Conservation (phyloP, 1,140 invertebrate species). For the Colletes latitarsis region DNA sequence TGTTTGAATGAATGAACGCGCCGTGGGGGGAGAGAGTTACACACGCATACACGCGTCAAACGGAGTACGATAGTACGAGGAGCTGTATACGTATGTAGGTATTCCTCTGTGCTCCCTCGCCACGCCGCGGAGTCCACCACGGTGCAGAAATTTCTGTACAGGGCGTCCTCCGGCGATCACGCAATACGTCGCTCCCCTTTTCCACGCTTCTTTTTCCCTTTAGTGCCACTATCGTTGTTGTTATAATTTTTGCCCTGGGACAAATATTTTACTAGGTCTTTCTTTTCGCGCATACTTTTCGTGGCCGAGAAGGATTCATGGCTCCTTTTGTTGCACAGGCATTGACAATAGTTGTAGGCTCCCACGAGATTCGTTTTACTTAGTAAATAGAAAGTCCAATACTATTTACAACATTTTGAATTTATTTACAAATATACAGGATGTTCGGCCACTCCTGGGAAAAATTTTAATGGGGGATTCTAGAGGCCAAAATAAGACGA, state of each 20-base stretch:
- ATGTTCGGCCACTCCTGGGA: no score
- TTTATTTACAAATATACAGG: no score
- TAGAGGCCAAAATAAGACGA: no score
- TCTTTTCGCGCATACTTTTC: neutral
- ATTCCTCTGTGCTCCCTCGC: neutral
- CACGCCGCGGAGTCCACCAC: neutral
- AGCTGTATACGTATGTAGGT: slow-evolving; percentile 4
- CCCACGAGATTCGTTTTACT: no score
- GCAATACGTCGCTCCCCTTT: slow-evolving; percentile 7
- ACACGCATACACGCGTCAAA: slow-evolving; percentile 40
- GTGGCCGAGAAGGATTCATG: neutral
- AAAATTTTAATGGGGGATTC: no score
- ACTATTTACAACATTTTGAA: no score
- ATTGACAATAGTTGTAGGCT: no score
- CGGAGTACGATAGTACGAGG: slow-evolving; percentile 32
- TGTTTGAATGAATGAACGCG: slow-evolving; percentile 65
- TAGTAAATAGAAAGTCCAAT: no score
- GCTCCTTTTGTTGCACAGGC: neutral
- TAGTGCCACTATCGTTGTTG: neutral
- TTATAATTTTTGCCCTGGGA: neutral
- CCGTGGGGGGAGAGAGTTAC: slow-evolving; percentile 5
- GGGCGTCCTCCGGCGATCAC: slow-evolving; percentile 1
- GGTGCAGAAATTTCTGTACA: slow-evolving; percentile 7
- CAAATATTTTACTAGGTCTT: neutral
- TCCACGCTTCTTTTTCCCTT: neutral